Percentiles rank a stretch among this genome's conserved stretches.
These are phyloP conservation scores for Lypha dubia DNA, from an alignment of 2,888 invertebrate species.

Conservation along the genomic window DNA sequence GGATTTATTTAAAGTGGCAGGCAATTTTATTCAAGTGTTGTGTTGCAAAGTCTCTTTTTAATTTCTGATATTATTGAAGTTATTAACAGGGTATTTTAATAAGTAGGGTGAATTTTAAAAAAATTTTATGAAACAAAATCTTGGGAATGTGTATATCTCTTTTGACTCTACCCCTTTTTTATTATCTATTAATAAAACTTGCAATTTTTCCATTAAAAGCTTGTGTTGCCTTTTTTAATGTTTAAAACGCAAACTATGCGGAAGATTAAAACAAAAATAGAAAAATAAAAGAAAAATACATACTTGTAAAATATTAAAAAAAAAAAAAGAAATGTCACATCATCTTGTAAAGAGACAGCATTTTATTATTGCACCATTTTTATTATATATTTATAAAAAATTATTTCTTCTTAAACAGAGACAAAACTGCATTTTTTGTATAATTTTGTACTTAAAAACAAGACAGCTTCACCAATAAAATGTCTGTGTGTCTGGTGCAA, in stretches of 20 bases:
- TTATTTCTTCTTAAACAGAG: too few species aligned
- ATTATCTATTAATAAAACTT: background rate
- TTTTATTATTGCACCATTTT: conserved; percentile 58
- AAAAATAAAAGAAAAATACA: conserved; percentile 27
- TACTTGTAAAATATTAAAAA: conserved; percentile 22
- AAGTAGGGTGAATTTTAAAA: background rate
- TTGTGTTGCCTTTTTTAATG: background rate
- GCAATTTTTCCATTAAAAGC: conserved; percentile 3
- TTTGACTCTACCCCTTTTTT: background rate
- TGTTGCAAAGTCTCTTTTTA: conserved; percentile 34
- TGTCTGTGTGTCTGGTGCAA: conserved; percentile 30
- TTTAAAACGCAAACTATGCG: conserved; percentile 37
- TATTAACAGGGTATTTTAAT: conserved; percentile 9
- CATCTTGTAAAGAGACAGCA: conserved; percentile 23
- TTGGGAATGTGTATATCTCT: background rate
- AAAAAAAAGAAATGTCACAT: background rate
- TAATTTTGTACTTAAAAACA: conserved; percentile 17
- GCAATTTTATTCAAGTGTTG: conserved; percentile 22
- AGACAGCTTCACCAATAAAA: conserved; percentile 23
- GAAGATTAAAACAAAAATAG: conserved; percentile 53
- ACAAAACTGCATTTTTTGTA: conserved; percentile 38
- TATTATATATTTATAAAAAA: conserved; percentile 1
- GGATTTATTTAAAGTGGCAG: conserved; percentile 20
- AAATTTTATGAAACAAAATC: background rate
- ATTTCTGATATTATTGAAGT: background rate